Evolutionary conservation across 2,113 vertebrate species (phyloP), one percentile per base, ranked within the genome.

Genomic region (Aix galericulata): DNA sequence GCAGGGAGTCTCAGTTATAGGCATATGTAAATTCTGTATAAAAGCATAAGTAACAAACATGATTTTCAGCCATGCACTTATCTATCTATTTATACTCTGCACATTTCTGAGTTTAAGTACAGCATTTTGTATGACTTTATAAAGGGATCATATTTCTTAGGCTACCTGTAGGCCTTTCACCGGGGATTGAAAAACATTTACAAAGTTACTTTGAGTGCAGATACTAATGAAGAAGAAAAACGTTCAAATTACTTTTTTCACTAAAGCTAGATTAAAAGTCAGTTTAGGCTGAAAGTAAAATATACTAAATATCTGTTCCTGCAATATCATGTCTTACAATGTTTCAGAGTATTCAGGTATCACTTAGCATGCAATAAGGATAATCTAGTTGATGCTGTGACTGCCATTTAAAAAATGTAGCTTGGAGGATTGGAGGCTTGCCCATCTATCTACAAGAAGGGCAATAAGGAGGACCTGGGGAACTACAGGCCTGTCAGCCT

Each of bases 231-330:
- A 96, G 83, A 81, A 66, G 92, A 73, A 91, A 40, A 84, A n/a
- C 53, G 69, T 95, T 76, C 34, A 53, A 38, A 36, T 92, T 95
- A 13, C 46, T 40, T 29, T n/a, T 85, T 93, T 82, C 12, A 38
- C n/a, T 59, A 2, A 93, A 15, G 25, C 88, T 96, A 95, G 86
- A 94, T 50, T 91, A 32, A 89, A 95, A 95, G 89, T 92, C 71
- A 59, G 40, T 95, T 85, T 92, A 89, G 38, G 46, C 72, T 59
- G 17, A 53, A 58, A 8, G 22, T 48, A 23, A 67, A 80, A n/a
- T 14, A 38, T 18, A 44, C 22, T 13, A 46, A 53, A 46, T 63
- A 11, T 34, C 34, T 52, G 1, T 40, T 83, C 25, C 89, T 87
- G 40, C 10, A 14, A 0, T 55, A 2, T 5, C 23, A 2, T 8